Percentiles rank a stretch among this genome's conserved stretches.
Evolutionary conservation across 2,797 vertebrate species (phyloP).

Genomic region (Chaunax sp.): DNA sequence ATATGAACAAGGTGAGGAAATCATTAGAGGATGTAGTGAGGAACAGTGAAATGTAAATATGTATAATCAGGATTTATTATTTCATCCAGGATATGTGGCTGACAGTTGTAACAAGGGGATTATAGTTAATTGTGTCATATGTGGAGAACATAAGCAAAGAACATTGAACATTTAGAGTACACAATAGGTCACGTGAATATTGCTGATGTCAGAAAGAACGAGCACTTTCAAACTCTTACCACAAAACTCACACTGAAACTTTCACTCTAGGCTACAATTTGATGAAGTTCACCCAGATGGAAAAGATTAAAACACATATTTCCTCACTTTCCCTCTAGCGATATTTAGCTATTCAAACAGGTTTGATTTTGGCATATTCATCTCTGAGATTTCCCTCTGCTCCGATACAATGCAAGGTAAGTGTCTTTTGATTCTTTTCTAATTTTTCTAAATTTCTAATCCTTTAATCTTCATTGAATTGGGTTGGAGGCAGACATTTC

Average conservation of each 20-base stretch:
- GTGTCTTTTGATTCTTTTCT: not conserved
- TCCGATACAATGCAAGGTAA: not conserved
- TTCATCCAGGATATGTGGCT: conserved; percentile 37
- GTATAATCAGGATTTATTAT: conserved; percentile 54
- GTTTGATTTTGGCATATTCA: not conserved
- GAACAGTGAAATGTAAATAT: conserved; percentile 30
- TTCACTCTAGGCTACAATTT: not conserved
- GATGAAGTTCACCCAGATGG: not conserved
- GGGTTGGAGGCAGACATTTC: not conserved
- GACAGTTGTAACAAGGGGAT: conserved; percentile 31
- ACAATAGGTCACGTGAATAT: not conserved
- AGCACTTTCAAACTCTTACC: not conserved
- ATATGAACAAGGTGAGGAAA: conserved; percentile 16
- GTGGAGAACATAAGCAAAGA: conserved; percentile 12
- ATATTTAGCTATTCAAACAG: not conserved
- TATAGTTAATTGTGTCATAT: conserved; percentile 32
- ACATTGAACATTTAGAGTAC: too few relatives aligned
- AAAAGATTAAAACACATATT: not conserved
- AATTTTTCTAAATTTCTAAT: too few relatives aligned
- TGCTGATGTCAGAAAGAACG: not conserved
- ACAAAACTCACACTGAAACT: not conserved
- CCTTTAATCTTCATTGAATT: too few relatives aligned
- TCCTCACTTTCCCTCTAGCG: too few relatives aligned
- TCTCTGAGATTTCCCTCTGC: not conserved
- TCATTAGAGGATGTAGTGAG: conserved; percentile 17